Percentiles rank a stretch among this genome's conserved stretches.
Conservation (phyloP, 2,797 vertebrate species). For the Sebastes melanostomus region DNA sequence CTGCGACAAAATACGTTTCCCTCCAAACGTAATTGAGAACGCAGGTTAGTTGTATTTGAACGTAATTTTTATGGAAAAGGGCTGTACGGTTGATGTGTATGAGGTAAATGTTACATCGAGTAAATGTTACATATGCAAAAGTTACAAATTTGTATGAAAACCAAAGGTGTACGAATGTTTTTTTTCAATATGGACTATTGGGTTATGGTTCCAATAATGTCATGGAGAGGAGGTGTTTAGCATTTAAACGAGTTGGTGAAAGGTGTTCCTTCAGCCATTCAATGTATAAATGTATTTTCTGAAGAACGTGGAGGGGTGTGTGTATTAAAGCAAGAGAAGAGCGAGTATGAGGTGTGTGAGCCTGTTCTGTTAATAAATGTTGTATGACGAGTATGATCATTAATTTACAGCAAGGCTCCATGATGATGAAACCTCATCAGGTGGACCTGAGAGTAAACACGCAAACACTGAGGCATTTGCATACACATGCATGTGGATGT, state of each 20-base stretch:
- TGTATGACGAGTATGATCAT: slow-evolving; percentile 67
- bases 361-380: slow-evolving; percentile 45
- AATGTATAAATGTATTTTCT: not conserved
- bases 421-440: slow-evolving; percentile 11
- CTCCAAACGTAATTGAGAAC: no score
- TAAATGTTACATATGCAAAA: no score
- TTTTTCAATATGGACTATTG: not conserved
- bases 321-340: not conserved
- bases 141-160: not conserved
- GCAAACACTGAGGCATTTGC: slow-evolving; percentile 6
- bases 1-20: no score
- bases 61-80: no score
- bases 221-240: not conserved
- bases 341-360: not conserved
- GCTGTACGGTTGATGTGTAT: no score
- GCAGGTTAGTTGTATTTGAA: no score
- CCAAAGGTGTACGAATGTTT: not conserved
- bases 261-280: not conserved
- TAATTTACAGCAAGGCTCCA: slow-evolving; percentile 44
- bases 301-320: not conserved
- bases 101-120: no score
- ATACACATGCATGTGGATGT: not conserved
- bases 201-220: not conserved
- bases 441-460: slow-evolving; percentile 11
- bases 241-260: not conserved